phyloP scores from a whole-genome alignment of 1,140 invertebrate species.

The Papilio helenus region DNA sequence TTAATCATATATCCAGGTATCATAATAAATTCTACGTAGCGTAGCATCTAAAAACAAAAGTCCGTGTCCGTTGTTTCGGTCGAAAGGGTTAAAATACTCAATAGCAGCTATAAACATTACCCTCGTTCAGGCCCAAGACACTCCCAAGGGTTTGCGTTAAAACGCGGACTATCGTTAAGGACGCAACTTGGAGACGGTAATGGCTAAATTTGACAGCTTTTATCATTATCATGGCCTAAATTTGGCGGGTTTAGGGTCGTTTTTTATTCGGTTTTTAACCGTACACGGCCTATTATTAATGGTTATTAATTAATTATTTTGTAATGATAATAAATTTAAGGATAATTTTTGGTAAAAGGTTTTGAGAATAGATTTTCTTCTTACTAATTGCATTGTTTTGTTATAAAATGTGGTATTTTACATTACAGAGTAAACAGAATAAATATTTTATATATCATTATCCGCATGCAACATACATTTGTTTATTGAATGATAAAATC shows the following conservation, averaged over 20 bases:
- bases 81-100: constrained; percentile 39
- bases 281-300: background rate
- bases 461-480: background rate
- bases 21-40: constrained; percentile 13
- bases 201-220: constrained; percentile 36
- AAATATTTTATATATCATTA: no score
- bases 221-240: constrained; percentile 29
- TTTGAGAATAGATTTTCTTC: background rate
- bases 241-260: constrained; percentile 6
- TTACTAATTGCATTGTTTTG: background rate
- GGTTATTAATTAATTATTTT: background rate
- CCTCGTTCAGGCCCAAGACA: constrained; percentile 29
- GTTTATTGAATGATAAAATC: background rate
- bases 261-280: constrained; percentile 4
- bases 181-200: constrained; percentile 26
- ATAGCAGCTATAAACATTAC: constrained; percentile 35
- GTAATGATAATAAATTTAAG: background rate
- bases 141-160: constrained; percentile 38
- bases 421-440: no score
- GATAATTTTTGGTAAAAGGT: background rate
- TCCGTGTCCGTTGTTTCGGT: constrained; percentile 34
- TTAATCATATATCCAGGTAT: constrained; percentile 23
- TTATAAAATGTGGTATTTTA: background rate
- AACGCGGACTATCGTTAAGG: constrained; percentile 38
- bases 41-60: constrained; percentile 38